Evolutionary conservation across 2,888 invertebrate genomes (phyloP), one percentile per base, ranked within the genome.

Genomic region (Dryadula phaetusa): DNA sequence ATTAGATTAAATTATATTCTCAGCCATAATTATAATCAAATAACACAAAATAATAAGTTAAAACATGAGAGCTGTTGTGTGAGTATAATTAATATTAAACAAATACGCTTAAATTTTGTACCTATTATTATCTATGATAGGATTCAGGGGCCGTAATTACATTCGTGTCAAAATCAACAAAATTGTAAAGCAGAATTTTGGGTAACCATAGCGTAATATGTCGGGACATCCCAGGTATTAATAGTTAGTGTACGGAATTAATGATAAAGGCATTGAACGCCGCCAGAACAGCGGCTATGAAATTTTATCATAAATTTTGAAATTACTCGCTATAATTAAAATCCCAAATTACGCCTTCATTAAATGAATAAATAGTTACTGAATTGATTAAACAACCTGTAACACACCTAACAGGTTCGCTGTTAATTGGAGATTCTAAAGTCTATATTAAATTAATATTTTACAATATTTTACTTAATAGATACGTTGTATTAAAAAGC

Each of bases 211-310:
- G n/a, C 1, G n/a, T 22, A 40, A 37, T 56, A 40, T 10, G 40
- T 10, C n/a, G n/a, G n/a, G 5, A 40, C 10, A 16, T 52, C 28
- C 28, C 28, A 52, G 28, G 16, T 52, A 34, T 5, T 34, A 32
- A 52, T 18, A 54, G 22, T 54, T 22, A 56, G 56, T 40, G n/a
- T 14, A 25, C 37, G n/a, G 7, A 37, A 54, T 56, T 56, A 40
- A 40, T 22, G 22, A 25, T 40, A 40, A 40, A 40, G 10, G 37
- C n/a, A 22, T 56, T 10, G 20, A 28, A 3, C 8, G n/a, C 14
- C n/a, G 37, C 22, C 22, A 40, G 54, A n/a, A 20, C 34, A 22
- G 16, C 10, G 40, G 8, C 25, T 56, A 56, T 25, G 56, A 56
- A 37, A 25, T 25, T 40, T 25, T 25, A n/a, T 22, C 40, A 37